A percentile compares a stretch with the other conserved stretches of the same genome.
Evolutionary conservation across 2,888 invertebrate species (phyloP).

Genomic region (Tachina grossa): DNA sequence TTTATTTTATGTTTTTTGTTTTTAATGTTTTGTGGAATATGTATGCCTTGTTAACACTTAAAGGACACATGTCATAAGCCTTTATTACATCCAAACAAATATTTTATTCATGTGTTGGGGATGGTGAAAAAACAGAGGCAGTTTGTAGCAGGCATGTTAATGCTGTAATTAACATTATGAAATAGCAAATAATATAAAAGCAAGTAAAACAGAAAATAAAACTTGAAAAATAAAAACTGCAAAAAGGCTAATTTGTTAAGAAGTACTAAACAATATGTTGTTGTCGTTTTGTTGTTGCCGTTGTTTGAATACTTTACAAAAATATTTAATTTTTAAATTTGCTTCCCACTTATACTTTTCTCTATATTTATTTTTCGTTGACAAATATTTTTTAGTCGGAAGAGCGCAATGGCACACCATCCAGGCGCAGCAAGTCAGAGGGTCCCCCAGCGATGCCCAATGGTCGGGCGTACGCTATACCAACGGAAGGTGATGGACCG

Average conservation of each 20-base stretch:
- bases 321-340: conserved; percentile 3
- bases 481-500: conserved; percentile 81
- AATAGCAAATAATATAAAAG: conserved; percentile 35
- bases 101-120: neutral
- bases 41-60: conserved; percentile 70
- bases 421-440: conserved; percentile 91
- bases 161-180: conserved; percentile 67
- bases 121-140: neutral
- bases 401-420: conserved; percentile 87
- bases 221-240: conserved; percentile 26
- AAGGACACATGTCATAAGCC: conserved; percentile 53
- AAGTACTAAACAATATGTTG: conserved; percentile 27
- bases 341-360: neutral
- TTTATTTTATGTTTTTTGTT: conserved; percentile 30
- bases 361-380: conserved; percentile 61
- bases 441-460: conserved; percentile 85
- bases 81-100: conserved; percentile 5
- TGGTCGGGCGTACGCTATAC: conserved; percentile 81
- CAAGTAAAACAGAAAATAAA: conserved; percentile 1
- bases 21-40: conserved; percentile 51
- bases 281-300: conserved; percentile 23
- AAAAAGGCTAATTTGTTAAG: conserved; percentile 65
- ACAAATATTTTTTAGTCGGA: conserved; percentile 85
- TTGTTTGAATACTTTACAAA: conserved; percentile 28
- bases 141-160: conserved; percentile 53